Base-by-base conservation (phyloP, 2,888 invertebrate genomes). In the Chalcosyrphus nemorum region DNA sequence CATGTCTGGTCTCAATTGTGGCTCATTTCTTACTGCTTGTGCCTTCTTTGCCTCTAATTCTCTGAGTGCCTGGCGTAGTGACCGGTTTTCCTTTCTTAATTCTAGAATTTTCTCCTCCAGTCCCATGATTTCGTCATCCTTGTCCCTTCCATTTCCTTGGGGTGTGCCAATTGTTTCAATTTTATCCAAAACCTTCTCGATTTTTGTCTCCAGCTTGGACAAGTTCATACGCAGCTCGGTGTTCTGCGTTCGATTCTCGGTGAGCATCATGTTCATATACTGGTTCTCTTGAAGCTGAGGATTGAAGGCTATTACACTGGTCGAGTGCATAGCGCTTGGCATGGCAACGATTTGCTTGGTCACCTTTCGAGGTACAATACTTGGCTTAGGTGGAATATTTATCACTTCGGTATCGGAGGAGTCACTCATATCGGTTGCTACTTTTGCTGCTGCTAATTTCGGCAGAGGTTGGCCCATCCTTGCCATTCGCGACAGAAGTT, bases 171-270 rank as follows among this genome's bases (percentile, higher is more conserved):
- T 54, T 4, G 77, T 24, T 41, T 89, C 89, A 15, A 93, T 92
- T 91, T 93, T 94, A 86, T 93, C 93, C 38, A 94, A 87, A 21
- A 95, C 90, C 86, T 92, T 92, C 87, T 95, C 94, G 38, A 95
- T 91, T 91, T 94, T 95, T 74, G 93, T 93, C 19, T 93, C 92
- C 86, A 95, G 92, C 88, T 94, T 93, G n/a, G 93, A 91, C 81
- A 95, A 91, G 86, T 93, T 93, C 90, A 94, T 92, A 84, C 95
- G 92, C n/a, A 95, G 90, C 89, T 95, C 95, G 6, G 94, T 92
- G 88, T 94, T 94, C 78, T 94, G 94, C 15, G 93, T 93, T 82
- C 94, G 91, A 68, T 93, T 93, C 90, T 95, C 95, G 2, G 93
- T 91, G 59, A 94, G 88, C 77, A 94, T 91, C 86, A 94, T 90